phyloP scores from a whole-genome alignment of 2,888 invertebrate genomes.

The Cataglyphis livida region DNA sequence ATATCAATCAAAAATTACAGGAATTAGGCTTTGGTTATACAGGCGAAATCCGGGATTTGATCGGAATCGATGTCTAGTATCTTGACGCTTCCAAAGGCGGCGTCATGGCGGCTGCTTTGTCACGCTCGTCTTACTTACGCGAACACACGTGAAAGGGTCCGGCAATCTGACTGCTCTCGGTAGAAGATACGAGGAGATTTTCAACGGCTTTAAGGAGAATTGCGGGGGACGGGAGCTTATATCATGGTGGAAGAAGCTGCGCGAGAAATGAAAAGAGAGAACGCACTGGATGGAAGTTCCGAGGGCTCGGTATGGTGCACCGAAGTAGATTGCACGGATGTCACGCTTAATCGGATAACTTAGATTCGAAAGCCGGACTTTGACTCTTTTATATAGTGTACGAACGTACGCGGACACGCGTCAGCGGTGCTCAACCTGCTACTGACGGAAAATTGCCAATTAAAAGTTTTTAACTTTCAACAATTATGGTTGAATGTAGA shows the following conservation, averaged over 20 bases:
- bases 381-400: slow-evolving; percentile 66
- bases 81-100: slow-evolving; percentile 18
- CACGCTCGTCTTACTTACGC: slow-evolving; percentile 61
- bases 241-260: slow-evolving; percentile 31
- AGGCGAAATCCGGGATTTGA: not conserved
- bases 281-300: slow-evolving; percentile 60
- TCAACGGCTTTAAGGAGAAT: slow-evolving; percentile 65
- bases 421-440: slow-evolving; percentile 41
- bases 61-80: slow-evolving; percentile 24
- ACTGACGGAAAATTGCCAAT: slow-evolving; percentile 41
- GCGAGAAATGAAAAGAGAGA: slow-evolving; percentile 47
- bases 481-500: slow-evolving; percentile 15
- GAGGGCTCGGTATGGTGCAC: slow-evolving; percentile 64
- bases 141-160: slow-evolving; percentile 71
- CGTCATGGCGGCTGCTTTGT: slow-evolving; percentile 31
- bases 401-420: slow-evolving; percentile 27
- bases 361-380: slow-evolving; percentile 75
- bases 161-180: slow-evolving; percentile 64
- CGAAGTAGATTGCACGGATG: slow-evolving; percentile 78
- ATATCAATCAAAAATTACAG: not conserved
- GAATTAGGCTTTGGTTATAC: not conserved
- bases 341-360: slow-evolving; percentile 81
- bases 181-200: slow-evolving; percentile 69
- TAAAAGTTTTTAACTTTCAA: slow-evolving; percentile 19
- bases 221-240: slow-evolving; percentile 39